Conservation (phyloP, 2,113 vertebrate species). For the Azemiops feae region DNA sequence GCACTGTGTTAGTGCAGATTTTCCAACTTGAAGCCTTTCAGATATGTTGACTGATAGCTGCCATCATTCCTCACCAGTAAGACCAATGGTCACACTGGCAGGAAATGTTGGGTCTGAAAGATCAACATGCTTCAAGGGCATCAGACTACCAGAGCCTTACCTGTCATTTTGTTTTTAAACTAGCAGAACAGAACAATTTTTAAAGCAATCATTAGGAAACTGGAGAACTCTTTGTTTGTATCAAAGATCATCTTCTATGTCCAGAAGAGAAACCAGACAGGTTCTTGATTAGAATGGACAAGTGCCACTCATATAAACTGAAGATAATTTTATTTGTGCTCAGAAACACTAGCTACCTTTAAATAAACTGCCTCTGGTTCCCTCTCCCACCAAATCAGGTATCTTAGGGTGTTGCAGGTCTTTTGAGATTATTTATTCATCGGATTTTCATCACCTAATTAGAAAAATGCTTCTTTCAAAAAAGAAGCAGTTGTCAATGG, state of each 20-base stretch:
- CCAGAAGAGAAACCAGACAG: slow-evolving; percentile 15
- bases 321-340: slow-evolving; percentile 50
- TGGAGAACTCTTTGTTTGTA: neutral
- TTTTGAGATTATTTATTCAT: slow-evolving; percentile 63
- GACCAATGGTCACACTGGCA: neutral
- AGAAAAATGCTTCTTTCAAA: slow-evolving; percentile 65
- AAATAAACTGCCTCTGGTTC: slow-evolving; percentile 51
- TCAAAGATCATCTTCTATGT: slow-evolving; percentile 16
- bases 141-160: neutral
- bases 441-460: slow-evolving; percentile 61
- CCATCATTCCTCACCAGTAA: neutral
- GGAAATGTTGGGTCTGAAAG: neutral
- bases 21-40: neutral
- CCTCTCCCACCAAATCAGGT: slow-evolving; percentile 65
- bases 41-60: neutral
- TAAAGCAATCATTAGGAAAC: neutral
- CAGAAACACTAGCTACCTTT: slow-evolving; percentile 33
- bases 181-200: neutral
- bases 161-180: neutral
- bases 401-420: slow-evolving; percentile 60
- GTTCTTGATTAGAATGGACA: slow-evolving; percentile 23
- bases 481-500: slow-evolving; percentile 65
- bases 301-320: slow-evolving; percentile 22
- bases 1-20: neutral
- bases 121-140: neutral